Evolutionary conservation across 1,140 invertebrate genomes (phyloP), one percentile per base, ranked within the genome.

Genomic region (Andricus grossulariae): DNA sequence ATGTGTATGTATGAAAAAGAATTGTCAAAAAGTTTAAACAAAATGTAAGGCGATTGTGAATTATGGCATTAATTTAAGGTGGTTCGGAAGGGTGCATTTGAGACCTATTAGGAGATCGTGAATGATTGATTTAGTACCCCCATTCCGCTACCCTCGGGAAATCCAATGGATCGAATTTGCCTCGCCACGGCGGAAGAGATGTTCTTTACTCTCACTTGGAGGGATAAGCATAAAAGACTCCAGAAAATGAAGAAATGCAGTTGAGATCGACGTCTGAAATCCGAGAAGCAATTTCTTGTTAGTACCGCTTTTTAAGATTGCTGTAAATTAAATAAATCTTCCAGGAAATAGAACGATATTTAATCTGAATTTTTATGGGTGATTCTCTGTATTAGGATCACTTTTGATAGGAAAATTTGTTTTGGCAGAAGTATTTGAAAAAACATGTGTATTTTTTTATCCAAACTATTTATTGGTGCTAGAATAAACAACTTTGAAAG

Each of bases 121-220:
- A 82, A 84, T 83, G 77, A 86, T 85, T 80, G 74, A 86, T 85
- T 76, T 76, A 78, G 77, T 85, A 91, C 90, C 85, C 90, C 90
- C 80, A 81, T 86, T 72, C 82, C 85, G 55, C 86, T 90, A 54
- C 85, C 84, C 54, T 84, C 79, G 54, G 90, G 90, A 81, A 87
- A 91, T 74, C 78, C 82, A 66, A 90, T 73, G 18, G 90, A 90
- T 52, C 89, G 86, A 77, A 91, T 86, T 54, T 90, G 88, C 51
- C 87, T 89, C 51, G 82, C 80, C 55, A 91, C 72, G 13, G 78
- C 85, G 32, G 83, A 83, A 66, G 79, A 77, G 73, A 83, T 80
- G 50, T 83, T 83, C 73, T 80, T 80, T 79, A 83, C 77, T 76
- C 21, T 80, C n/a, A 70, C 75, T 51, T 74, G 73, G 15, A 32